Evolutionary conservation across 1,140 invertebrate genomes (phyloP).

Genomic region (Chrysomallon squamiferum): DNA sequence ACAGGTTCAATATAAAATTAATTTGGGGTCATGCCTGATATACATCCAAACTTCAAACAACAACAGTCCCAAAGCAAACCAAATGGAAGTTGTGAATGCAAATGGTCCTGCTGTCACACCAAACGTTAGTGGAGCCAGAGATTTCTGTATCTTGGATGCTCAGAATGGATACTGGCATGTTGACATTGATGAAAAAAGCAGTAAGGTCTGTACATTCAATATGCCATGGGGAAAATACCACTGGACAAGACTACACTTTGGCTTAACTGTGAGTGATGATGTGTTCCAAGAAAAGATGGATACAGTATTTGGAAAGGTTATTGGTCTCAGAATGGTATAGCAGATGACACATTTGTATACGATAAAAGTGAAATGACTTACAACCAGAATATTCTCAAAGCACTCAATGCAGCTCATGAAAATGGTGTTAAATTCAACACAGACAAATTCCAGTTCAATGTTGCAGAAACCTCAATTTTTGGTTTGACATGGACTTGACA

Average conservation of each 20-base stretch:
- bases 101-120: not conserved
- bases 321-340: not conserved
- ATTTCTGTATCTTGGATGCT: not conserved
- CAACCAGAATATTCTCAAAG: constrained; percentile 44
- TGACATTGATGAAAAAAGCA: constrained; percentile 4
- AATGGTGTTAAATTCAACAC: constrained; percentile 35
- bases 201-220: not conserved
- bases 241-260: constrained; percentile 2
- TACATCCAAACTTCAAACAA: not conserved
- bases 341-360: constrained; percentile 3
- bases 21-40: not conserved
- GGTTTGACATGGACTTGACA: constrained; percentile 7
- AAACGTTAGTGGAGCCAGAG: not conserved
- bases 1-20: not conserved
- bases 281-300: constrained; percentile 7
- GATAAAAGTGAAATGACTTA: constrained; percentile 45
- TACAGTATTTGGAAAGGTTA: not conserved
- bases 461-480: constrained; percentile 10
- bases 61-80: not conserved
- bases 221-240: constrained; percentile 5
- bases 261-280: not conserved
- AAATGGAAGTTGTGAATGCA: not conserved
- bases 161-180: constrained; percentile 6
- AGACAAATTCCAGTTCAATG: constrained; percentile 48
- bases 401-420: constrained; percentile 49